phyloP scores from a whole-genome alignment of 2,113 vertebrate genomes.

The Clupea harengus region DNA sequence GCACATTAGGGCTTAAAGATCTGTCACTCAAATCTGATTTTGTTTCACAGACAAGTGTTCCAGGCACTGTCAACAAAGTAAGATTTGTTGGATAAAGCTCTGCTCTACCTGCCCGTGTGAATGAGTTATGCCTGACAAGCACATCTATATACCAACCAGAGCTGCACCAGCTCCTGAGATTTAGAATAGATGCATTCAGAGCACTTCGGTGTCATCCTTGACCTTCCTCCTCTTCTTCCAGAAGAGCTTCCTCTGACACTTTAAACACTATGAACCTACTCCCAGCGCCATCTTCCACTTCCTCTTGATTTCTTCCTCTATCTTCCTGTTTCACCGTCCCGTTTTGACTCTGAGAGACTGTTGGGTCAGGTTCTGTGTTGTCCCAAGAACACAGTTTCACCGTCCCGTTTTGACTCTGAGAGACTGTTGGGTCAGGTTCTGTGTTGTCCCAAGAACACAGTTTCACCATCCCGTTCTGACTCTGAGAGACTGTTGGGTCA shows the following conservation, averaged over 20 bases:
- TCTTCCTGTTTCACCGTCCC: background rate
- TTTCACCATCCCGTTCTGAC: constrained; percentile 7
- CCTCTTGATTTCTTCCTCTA: background rate
- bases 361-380: background rate
- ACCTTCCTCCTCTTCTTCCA: constrained; percentile 19
- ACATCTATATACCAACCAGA: no score
- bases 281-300: background rate
- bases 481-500: background rate
- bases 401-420: constrained; percentile 8
- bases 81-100: background rate
- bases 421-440: background rate
- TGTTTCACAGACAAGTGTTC: background rate
- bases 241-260: constrained; percentile 31
- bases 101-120: background rate
- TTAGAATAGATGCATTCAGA: background rate
- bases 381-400: background rate
- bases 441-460: constrained; percentile 1
- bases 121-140: no score
- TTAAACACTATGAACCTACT: constrained; percentile 41
- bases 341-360: background rate
- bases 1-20: background rate
- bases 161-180: background rate
- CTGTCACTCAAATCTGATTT: background rate
- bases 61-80: background rate
- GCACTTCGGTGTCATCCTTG: constrained; percentile 11